Evolutionary conservation across 1,140 invertebrate genomes (phyloP), one percentile per base, ranked within the genome.

Genomic region (Pseudomyrmex dendroicus): DNA sequence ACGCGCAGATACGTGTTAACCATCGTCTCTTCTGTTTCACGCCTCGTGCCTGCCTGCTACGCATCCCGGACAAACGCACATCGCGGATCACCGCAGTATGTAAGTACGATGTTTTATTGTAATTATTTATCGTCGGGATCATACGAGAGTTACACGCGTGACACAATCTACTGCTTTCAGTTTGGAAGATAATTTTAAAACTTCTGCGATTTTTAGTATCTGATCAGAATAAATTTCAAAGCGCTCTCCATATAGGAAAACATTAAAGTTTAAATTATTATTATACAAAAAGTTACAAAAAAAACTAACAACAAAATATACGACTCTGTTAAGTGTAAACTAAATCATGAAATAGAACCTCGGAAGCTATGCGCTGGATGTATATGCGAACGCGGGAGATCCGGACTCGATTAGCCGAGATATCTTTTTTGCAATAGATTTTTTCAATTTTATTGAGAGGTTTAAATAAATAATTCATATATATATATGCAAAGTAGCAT

Each of bases 11-110:
- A 78, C 48, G 48, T 67, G 15, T 72, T 70, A 59, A 80, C 54
- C 48, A 59, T 13, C 86, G 67, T 57, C 35, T 73, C 80, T 85
- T 88, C 68, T 88, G 86, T 88, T 88, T 70, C 86, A 88, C 35
- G 86, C 52, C 50, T 54, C 56, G 63, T 17, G 59, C 22, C 76
- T n/a, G 46, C 48, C 22, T n/a, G 35, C 22, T 10, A 56, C 15
- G 22, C 76, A 80, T 61, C 44, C n/a, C 9, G 64, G 64, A 48
- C 15, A 54, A n/a, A 72, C 74, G 63, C 46, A 74, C 64, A 13
- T n/a, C 35, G 44, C 77, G 61, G 64, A 83, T 82, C 84, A 5
- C 17, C 44, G 25, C 56, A 87, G 86, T 87, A 87, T 63, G 86
- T 87, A 86, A 87, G 86, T 87, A 86, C 2, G 13, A 85, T 57